Base-by-base conservation (phyloP, 2,888 invertebrate species). In the Halocaridina rubra region DNA sequence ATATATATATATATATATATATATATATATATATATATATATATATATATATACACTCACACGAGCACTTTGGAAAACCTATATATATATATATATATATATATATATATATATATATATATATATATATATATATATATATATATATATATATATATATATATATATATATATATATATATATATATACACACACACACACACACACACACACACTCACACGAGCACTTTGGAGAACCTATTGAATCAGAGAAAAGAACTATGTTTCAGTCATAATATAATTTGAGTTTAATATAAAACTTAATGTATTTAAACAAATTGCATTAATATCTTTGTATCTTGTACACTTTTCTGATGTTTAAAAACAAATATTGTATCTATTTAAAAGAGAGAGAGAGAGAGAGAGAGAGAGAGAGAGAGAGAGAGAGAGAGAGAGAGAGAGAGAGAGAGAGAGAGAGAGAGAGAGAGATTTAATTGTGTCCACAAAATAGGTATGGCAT, bases 141-240 rank as follows among this genome's bases (percentile, higher is more conserved):
- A 71, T 30, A 59, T 46, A 19, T 33, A 90, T 81, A 59, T 86
- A 71, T 71, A 71, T 81, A 74, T 75, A 71, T 72, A 71, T 74
- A 67, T 24, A 79, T 71, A 32, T 79, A 71, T 79, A 79, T 39
- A 67, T 77, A 64, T 24, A 24, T 71, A 19, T 69, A 5, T 53
- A 4, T 19, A 53, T 53, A n/a, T 4, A 0, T 5, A 53, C 53
- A 53, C 5, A 13, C 53, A 4, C 10, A 53, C 7, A 53, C 53
- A 53, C 53, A 8, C 8, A 53, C 19, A 53, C 19, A 53, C 53
- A 13, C 53, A 7, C 8, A 53, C 2, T n/a, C 53, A 53, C 19
- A 46, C 46, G 46, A 46, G 46, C 10, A 16, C 46, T 46, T 1
- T 46, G 1, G 46, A 46, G 46, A 46, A 46, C 46, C 46, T 46